These are phyloP conservation scores for Cyprinodon brontotheroides DNA, from an alignment of 2,113 vertebrate species.

Conservation along the genomic window DNA sequence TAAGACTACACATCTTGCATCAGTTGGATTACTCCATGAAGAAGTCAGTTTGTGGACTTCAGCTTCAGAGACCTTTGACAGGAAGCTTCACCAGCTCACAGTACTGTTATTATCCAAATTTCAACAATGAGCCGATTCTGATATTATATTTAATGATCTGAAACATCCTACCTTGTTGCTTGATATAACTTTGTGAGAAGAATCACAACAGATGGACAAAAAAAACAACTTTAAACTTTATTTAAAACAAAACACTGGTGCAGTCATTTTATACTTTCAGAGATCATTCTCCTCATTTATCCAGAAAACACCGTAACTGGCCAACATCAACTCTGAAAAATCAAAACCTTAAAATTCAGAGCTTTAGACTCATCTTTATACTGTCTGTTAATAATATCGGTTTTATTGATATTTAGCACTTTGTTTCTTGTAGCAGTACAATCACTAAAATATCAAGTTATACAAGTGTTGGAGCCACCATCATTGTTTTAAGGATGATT, in stretches of 20 bases:
- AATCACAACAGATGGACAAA: background rate
- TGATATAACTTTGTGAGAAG: background rate
- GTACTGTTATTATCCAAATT: background rate
- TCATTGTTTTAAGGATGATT: background rate
- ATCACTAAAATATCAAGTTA: slow-evolving; percentile 10
- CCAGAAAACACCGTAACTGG: slow-evolving; percentile 16
- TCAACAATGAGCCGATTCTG: background rate
- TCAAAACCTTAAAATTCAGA: slow-evolving; percentile 23
- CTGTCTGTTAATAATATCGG: slow-evolving; percentile 12
- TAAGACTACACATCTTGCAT: too few relatives aligned
- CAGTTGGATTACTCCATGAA: too few relatives aligned
- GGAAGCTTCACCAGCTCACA: too few relatives aligned
- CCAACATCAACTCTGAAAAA: slow-evolving; percentile 18
- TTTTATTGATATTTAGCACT: slow-evolving; percentile 12
- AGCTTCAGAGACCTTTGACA: too few relatives aligned
- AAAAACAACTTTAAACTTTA: background rate
- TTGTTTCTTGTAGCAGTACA: slow-evolving; percentile 27
- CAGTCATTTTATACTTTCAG: background rate
- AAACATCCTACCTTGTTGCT: background rate
- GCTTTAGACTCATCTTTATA: background rate
- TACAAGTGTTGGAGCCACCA: slow-evolving; percentile 3
- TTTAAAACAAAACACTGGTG: background rate
- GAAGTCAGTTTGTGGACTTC: too few relatives aligned
- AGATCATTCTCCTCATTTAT: slow-evolving; percentile 18
- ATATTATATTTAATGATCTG: background rate